Evolutionary conservation across 2,888 invertebrate species (phyloP).

Genomic region (Hermodice carunculata): DNA sequence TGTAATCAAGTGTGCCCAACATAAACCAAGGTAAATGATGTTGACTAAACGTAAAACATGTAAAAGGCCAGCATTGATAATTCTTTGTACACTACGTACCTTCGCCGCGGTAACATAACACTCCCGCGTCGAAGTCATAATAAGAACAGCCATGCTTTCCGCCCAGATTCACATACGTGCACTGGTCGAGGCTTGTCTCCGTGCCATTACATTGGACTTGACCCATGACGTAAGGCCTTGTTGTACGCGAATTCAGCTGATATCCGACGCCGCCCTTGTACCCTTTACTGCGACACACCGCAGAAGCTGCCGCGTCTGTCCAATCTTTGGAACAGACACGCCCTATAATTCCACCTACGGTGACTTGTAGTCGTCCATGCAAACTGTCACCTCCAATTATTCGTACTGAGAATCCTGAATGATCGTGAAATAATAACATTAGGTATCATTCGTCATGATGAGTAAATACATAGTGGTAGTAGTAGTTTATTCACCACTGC

Average conservation of each 20-base stretch:
- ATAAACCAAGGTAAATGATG: no score
- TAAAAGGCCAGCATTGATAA: no score
- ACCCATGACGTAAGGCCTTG: conserved; percentile 77
- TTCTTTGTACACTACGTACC: no score
- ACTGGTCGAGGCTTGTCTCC: conserved; percentile 77
- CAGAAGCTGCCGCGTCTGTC: conserved; percentile 17
- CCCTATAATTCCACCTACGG: conserved; percentile 1
- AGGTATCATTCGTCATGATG: no score
- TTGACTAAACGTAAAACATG: no score
- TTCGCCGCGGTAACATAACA: conserved; percentile 42
- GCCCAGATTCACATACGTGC: conserved; percentile 56
- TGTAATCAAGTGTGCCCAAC: no score
- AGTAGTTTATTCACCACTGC: no score
- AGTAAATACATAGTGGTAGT: no score
- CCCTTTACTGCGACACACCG: conserved; percentile 6
- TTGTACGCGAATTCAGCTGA: conserved; percentile 46
- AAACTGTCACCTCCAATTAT: no score
- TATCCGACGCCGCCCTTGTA: conserved; percentile 72
- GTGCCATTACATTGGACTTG: conserved; percentile 78
- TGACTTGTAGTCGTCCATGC: no score
- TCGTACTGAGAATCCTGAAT: no score
- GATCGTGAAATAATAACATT: no score
- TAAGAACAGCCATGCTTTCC: not conserved
- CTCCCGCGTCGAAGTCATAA: conserved; percentile 14
- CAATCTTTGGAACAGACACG: conserved; percentile 20